Conservation (phyloP, 1,140 invertebrate genomes). For the Drosophila pachea region DNA sequence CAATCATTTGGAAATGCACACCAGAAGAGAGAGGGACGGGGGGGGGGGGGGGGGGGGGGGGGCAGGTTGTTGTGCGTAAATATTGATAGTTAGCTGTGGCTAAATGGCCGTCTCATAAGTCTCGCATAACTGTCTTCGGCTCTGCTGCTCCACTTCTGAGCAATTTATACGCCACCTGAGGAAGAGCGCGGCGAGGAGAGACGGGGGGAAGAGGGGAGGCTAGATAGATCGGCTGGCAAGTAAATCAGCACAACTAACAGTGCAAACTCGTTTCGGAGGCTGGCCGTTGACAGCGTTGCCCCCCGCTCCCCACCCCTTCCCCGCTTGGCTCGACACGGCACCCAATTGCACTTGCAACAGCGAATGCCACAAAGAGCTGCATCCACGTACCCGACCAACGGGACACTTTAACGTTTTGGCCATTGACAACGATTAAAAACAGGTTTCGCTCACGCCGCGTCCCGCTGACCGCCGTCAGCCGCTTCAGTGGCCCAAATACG, state of each 20-base stretch:
- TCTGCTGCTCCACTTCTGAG: constrained; percentile 59
- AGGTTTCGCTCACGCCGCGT: constrained; percentile 45
- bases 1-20: constrained; percentile 70
- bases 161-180: constrained; percentile 52
- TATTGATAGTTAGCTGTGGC: constrained; percentile 50
- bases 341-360: neutral
- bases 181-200: too few relatives aligned
- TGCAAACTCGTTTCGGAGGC: constrained; percentile 64
- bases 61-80: constrained; percentile 25
- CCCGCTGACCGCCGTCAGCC: constrained; percentile 1
- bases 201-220: neutral
- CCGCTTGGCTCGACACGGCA: too few relatives aligned
- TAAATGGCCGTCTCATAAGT: constrained; percentile 46
- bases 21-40: constrained; percentile 1
- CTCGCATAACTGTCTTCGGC: constrained; percentile 22
- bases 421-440: constrained; percentile 77
- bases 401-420: constrained; percentile 75
- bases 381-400: constrained; percentile 46
- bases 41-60: constrained; percentile 12
- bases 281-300: constrained; percentile 20
- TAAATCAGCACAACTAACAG: constrained; percentile 75
- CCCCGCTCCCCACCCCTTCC: too few relatives aligned
- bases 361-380: constrained; percentile 25
- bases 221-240: constrained; percentile 30
- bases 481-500: constrained; percentile 35